Percentiles rank a stretch among this genome's conserved stretches.
Conservation (phyloP, 1,140 invertebrate species). For the Pararge aegeria region DNA sequence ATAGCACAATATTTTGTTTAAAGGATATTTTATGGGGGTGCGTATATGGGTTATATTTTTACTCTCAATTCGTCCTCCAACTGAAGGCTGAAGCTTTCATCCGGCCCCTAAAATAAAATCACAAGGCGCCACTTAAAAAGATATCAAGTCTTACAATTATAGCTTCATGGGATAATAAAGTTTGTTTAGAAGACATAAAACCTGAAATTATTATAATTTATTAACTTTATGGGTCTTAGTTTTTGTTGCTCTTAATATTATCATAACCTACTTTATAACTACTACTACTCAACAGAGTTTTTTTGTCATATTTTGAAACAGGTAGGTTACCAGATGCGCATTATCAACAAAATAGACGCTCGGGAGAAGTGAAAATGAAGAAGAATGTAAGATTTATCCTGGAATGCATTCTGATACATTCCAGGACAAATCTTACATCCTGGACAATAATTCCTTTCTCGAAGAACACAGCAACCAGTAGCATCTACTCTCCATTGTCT, state of each 20-base stretch:
- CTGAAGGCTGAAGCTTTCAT: slow-evolving; percentile 15
- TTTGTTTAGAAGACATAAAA: slow-evolving; percentile 18
- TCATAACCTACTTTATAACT: too few relatives aligned
- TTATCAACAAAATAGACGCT: too few relatives aligned
- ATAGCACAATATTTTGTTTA: slow-evolving; percentile 9
- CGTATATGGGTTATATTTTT: slow-evolving; percentile 13
- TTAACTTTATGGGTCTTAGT: not conserved
- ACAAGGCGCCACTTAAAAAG: slow-evolving; percentile 14
- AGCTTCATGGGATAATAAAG: slow-evolving; percentile 14
- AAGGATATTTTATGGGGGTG: slow-evolving; percentile 12
- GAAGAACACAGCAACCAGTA: too few relatives aligned
- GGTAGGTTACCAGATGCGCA: too few relatives aligned
- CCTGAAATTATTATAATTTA: slow-evolving; percentile 4
- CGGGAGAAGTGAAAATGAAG: too few relatives aligned
- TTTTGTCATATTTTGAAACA: too few relatives aligned
- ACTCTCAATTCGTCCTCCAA: slow-evolving; percentile 12
- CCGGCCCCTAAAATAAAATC: slow-evolving; percentile 16
- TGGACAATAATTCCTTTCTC: too few relatives aligned
- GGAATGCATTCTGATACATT: too few relatives aligned
- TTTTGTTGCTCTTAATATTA: not conserved
- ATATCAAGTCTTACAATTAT: slow-evolving; percentile 18
- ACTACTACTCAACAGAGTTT: too few relatives aligned
- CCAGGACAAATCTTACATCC: too few relatives aligned
- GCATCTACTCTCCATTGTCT: too few relatives aligned
- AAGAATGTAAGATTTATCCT: too few relatives aligned